Evolutionary conservation across 2,113 vertebrate species (phyloP), one percentile per base, ranked within the genome.

Genomic region (Rhegmatorhina hoffmannsi): DNA sequence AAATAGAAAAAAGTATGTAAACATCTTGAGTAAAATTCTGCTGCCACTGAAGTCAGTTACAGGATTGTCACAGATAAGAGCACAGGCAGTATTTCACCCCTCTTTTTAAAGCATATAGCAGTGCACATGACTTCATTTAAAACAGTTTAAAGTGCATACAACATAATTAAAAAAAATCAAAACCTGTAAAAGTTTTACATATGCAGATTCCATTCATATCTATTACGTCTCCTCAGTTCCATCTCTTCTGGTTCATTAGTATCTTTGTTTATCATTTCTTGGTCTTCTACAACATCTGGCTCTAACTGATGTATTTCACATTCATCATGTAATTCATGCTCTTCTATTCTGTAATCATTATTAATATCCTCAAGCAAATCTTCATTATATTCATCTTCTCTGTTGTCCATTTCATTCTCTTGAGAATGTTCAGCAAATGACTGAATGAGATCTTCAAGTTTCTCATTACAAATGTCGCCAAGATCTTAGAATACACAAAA

Each of bases 391-490:
- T 73, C 89, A 55, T 87, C 87, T 58, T 96, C 92, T 56, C 59
- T 60, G 23, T 87, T 90, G 53, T 76, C 88, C 13, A 25, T 26
- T 34, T 90, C 93, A 67, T 67, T 91, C 29, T 73, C 97, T 28
- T 92, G 94, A 72, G 97, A 67, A 60, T 97, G 95, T 89, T 92
- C 95, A 16, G 96, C 94, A 18, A 99, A 97, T 13, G 98, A 98
- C 94, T 99, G 97, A 29, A 99, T 98, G 49, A 99, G 98, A 90
- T 98, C 96, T 84, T 99, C 98, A 74, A 99, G 98, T 43, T 98
- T 98, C 76, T 97, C 97, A 67, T 98, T 97, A 78, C 98, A 98
- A 19, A 97, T 75, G 31, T 98, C 91, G 58, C 97, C 98, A n/a
- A 68, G 36, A 90, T 94, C 95, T 97, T 87, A 16, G 8, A 82